These are phyloP conservation scores for human DNA, from an alignment of 2,113 vertebrate species.

Conservation along the genomic window DNA sequence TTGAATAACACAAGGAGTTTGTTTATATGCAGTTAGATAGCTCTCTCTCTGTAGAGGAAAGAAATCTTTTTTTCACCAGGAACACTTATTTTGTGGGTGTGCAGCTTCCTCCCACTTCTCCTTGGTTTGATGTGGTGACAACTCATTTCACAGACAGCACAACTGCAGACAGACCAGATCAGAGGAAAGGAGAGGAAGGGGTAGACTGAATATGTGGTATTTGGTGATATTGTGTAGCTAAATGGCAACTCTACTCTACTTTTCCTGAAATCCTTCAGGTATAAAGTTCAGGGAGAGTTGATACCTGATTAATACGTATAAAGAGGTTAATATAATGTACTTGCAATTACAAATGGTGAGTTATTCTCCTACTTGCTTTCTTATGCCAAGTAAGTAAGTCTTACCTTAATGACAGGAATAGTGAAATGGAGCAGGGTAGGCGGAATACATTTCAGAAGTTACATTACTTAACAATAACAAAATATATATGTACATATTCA, in stretches of 20 bases:
- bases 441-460: constrained; percentile 34
- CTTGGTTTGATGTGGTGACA: neutral
- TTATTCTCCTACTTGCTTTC: neutral
- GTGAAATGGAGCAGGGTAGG: neutral
- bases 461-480: neutral
- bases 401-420: neutral
- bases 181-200: too few relatives aligned
- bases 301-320: neutral
- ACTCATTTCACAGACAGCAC: neutral
- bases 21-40: neutral
- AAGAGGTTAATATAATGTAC: neutral
- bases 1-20: neutral
- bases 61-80: neutral
- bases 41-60: neutral
- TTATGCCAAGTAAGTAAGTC: neutral
- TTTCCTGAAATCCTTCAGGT: neutral
- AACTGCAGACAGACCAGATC: neutral
- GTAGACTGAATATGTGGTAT: neutral
- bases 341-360: neutral
- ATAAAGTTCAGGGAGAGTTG: neutral
- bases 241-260: neutral
- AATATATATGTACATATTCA: neutral
- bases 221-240: neutral
- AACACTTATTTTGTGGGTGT: neutral
- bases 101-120: neutral